Base-by-base conservation (phyloP, 2,888 invertebrate genomes). In the Xestobium rufovillosum region DNA sequence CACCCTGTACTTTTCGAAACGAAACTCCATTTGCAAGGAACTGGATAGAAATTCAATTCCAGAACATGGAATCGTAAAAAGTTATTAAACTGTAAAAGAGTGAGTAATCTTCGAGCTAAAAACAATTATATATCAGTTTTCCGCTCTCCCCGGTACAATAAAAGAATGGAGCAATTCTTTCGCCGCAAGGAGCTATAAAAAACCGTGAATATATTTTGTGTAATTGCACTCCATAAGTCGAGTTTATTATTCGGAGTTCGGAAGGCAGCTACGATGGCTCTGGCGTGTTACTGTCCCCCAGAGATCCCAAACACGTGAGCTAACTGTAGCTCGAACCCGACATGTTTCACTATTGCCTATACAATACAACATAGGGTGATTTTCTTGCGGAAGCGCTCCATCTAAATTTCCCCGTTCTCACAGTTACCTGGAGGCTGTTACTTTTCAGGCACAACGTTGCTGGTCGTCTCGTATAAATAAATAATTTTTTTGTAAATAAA, bases 171-270 rank as follows among this genome's bases (percentile, higher is more conserved):
- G 60, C 61, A 58, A 61, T 62, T 61, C 59, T 55, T 59, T 59
- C 51, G 64, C 66, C 66, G 63, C 66, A 66, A 66, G 66, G 66
- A 63, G 61, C 63, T 51, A 64, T 66, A 66, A 66, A 66, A 66
- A 65, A 65, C 63, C 65, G 64, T 65, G 66, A 66, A 66, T 66
- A 65, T 64, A 65, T 65, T 65, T 65, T 63, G 65, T 64, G 65
- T 66, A 66, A 66, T 66, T 66, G 66, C 60, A 55, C 62, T 49
- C 60, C 64, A 63, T 65, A 65, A 65, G 64, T 64, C 63, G 64
- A 61, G 59, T 66, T 66, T 66, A 66, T 66, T 65, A 63, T 65
- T 63, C 60, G 57, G 58, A 60, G 60, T 59, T 60, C 57, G 51
- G 47, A 45, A 42, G 37, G 43, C 48, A 51, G 56, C 48, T 48